A percentile compares a stretch with the other conserved stretches of the same genome.
These are phyloP conservation scores for Hiodon tergisus DNA, from an alignment of 2,113 vertebrate genomes.

Conservation along the genomic window DNA sequence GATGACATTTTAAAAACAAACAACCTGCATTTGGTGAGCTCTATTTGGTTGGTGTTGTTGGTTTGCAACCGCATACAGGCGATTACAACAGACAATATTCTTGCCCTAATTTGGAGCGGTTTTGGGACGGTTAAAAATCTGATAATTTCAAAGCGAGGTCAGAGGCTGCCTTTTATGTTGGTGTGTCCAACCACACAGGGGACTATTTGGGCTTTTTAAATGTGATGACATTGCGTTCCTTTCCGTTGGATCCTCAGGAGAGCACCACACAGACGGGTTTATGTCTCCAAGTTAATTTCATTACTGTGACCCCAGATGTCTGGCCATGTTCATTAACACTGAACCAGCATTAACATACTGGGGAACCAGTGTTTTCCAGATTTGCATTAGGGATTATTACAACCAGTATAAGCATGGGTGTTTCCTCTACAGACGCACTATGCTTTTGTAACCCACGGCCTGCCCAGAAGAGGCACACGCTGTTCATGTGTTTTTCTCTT, in stretches of 20 bases:
- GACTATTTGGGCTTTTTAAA: no score
- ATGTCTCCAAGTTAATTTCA: slow-evolving; percentile 10
- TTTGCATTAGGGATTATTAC: slow-evolving; percentile 14
- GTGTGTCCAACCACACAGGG: no score
- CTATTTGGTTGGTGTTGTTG: no score
- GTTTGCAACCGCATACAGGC: no score
- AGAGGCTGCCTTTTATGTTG: no score
- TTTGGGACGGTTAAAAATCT: no score
- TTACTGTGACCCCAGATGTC: slow-evolving; percentile 14
- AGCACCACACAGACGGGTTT: neutral
- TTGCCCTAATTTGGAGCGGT: no score
- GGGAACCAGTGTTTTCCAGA: neutral
- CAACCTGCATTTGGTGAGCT: no score
- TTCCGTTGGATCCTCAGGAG: neutral
- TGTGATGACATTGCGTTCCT: neutral
- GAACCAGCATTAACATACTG: slow-evolving; percentile 23
- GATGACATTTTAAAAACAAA: no score
- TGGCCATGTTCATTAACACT: slow-evolving; percentile 20
- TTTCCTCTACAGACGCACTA: neutral
- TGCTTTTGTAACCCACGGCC: neutral
- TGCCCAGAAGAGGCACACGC: slow-evolving; percentile 25
- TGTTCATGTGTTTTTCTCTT: no score
- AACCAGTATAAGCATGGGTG: neutral
- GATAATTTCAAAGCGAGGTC: no score
- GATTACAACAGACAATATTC: no score